A percentile compares a stretch with the other conserved stretches of the same genome.
Conservation (phyloP, 1,140 invertebrate genomes). For the Zelostemma sp. region DNA sequence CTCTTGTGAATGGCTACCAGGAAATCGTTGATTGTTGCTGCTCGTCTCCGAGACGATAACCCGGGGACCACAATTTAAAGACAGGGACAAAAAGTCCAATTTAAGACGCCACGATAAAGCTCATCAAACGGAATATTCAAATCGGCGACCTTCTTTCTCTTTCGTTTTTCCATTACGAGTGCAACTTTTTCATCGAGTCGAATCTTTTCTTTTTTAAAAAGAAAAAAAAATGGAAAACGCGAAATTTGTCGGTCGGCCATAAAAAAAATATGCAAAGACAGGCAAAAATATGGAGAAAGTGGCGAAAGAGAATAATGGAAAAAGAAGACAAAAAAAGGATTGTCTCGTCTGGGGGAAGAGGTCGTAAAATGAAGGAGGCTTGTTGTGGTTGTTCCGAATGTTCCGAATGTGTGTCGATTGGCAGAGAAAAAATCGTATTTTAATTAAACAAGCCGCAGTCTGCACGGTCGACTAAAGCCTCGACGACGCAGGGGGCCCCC, state of each 20-base stretch:
- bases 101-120: not conserved
- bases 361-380: too few species aligned
- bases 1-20: constrained; percentile 40
- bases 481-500: constrained; percentile 30
- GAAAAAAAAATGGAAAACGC: too few species aligned
- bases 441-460: constrained; percentile 8
- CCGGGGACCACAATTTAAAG: constrained; percentile 26
- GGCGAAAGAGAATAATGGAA: not conserved
- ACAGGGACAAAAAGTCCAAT: constrained; percentile 8
- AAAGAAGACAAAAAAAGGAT: not conserved
- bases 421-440: constrained; percentile 6
- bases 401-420: constrained; percentile 8
- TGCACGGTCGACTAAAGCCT: constrained; percentile 13
- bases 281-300: not conserved
- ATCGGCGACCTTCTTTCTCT: too few species aligned
- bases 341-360: not conserved
- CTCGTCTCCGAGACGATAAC: constrained; percentile 21
- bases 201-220: too few species aligned
- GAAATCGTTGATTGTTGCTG: constrained; percentile 42
- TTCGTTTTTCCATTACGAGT: too few species aligned
- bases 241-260: too few species aligned
- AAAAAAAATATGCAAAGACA: too few species aligned
- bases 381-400: not conserved
- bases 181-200: too few species aligned
- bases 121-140: not conserved